These are phyloP conservation scores for Hemibates koningsi DNA, from an alignment of 2,113 vertebrate species.

Conservation along the genomic window DNA sequence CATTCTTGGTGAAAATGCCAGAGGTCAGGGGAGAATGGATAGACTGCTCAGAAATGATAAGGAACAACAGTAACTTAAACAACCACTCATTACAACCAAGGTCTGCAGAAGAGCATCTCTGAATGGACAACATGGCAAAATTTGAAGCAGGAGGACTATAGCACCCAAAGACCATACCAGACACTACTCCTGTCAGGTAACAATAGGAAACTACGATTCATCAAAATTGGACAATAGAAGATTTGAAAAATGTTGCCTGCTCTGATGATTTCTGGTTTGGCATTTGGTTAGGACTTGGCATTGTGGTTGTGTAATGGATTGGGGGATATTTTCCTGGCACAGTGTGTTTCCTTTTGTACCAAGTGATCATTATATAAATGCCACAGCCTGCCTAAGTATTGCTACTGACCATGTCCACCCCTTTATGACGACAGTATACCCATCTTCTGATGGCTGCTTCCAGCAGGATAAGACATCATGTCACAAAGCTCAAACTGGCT, in stretches of 20 bases:
- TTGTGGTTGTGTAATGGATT: not conserved
- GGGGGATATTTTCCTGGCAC: not conserved
- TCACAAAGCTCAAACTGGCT: not conserved
- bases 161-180: not conserved
- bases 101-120: not conserved
- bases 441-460: not conserved
- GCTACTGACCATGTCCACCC: not conserved
- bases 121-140: not conserved
- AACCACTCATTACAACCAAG: not conserved
- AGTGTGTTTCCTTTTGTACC: fast-evolving
- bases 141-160: not conserved
- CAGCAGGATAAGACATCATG: not conserved
- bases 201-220: not conserved
- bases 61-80: not conserved
- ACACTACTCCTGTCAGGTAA: not conserved
- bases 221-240: not conserved
- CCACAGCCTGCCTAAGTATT: not conserved
- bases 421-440: not conserved
- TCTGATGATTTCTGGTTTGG: not conserved
- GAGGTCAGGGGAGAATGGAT: not conserved
- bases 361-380: not conserved
- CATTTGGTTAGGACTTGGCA: fast-evolving
- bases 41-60: not conserved
- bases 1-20: not conserved
- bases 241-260: not conserved